Evolutionary conservation across 2,113 vertebrate species (phyloP).

Genomic region (Cranoglanis bouderius): DNA sequence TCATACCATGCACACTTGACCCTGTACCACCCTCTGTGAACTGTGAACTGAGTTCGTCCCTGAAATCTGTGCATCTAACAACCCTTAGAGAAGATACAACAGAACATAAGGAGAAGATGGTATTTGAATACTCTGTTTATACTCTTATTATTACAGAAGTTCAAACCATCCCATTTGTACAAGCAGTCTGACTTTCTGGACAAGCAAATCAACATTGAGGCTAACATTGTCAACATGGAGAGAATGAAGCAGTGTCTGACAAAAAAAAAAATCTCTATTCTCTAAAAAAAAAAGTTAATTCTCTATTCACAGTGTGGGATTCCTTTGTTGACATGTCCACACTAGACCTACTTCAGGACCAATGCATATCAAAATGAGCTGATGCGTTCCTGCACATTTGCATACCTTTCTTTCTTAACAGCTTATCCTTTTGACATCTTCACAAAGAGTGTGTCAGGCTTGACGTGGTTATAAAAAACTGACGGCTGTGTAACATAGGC

Average conservation of each 20-base stretch:
- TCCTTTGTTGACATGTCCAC: conserved; percentile 69
- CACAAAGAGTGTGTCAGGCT: conserved; percentile 18
- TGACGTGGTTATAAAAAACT: conserved; percentile 15
- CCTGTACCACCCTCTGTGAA: conserved; percentile 48
- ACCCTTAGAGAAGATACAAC: no score
- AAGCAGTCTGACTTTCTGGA: background rate
- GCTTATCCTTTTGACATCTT: conserved; percentile 19
- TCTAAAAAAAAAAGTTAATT: no score
- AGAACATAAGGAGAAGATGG: no score
- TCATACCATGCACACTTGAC: conserved; percentile 54
- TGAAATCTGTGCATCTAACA: background rate
- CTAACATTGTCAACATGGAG: background rate
- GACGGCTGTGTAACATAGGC: background rate
- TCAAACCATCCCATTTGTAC: background rate
- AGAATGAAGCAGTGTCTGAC: conserved; percentile 19
- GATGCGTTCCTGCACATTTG: conserved; percentile 6
- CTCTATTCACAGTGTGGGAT: conserved; percentile 47
- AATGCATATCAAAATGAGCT: conserved; percentile 27
- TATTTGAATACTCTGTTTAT: background rate
- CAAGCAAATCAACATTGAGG: background rate
- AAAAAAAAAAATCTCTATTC: conserved; percentile 25
- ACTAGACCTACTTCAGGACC: conserved; percentile 56
- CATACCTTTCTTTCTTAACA: conserved; percentile 15
- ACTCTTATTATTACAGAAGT: background rate
- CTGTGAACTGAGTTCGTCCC: conserved; percentile 14